Conservation (phyloP, 1,140 invertebrate species). For the Cydia amplana region DNA sequence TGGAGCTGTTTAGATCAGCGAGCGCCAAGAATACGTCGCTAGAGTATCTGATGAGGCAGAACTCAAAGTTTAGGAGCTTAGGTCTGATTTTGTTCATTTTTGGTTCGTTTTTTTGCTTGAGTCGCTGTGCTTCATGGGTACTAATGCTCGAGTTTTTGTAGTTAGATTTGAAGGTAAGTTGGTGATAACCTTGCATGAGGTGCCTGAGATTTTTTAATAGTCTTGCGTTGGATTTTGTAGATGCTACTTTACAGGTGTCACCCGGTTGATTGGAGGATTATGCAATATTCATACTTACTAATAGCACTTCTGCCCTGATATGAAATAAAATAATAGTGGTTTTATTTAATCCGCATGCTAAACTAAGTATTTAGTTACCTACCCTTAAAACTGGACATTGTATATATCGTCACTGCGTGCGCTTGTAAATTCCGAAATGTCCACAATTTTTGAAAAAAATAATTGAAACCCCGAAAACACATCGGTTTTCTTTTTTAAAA, state of each 20-base stretch:
- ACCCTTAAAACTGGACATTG: not conserved
- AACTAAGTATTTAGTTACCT: not conserved
- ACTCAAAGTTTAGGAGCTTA: slow-evolving; percentile 77
- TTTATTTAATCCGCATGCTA: slow-evolving; percentile 8
- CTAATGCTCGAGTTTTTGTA: slow-evolving; percentile 49
- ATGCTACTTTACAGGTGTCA: slow-evolving; percentile 8
- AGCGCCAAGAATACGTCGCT: slow-evolving; percentile 74
- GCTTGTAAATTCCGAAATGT: too few relatives aligned
- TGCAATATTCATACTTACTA: not conserved
- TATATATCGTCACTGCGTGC: not conserved
- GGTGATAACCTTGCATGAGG: not conserved
- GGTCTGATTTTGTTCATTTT: slow-evolving; percentile 71
- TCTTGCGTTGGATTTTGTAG: not conserved
- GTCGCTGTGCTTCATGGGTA: slow-evolving; percentile 58
- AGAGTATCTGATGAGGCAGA: slow-evolving; percentile 72
- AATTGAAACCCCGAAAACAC: too few relatives aligned
- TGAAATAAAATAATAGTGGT: not conserved
- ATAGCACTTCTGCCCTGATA: not conserved
- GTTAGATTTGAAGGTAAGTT: slow-evolving; percentile 44
- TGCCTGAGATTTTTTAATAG: not conserved
- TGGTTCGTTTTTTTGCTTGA: slow-evolving; percentile 63
- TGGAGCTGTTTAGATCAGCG: slow-evolving; percentile 74
- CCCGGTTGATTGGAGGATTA: not conserved
- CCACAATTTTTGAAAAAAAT: too few relatives aligned
- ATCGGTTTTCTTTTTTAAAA: too few relatives aligned